Percentiles rank a stretch among this genome's conserved stretches.
phyloP scores from a whole-genome alignment of 2,888 invertebrate genomes.

The Miltochrista miniata region DNA sequence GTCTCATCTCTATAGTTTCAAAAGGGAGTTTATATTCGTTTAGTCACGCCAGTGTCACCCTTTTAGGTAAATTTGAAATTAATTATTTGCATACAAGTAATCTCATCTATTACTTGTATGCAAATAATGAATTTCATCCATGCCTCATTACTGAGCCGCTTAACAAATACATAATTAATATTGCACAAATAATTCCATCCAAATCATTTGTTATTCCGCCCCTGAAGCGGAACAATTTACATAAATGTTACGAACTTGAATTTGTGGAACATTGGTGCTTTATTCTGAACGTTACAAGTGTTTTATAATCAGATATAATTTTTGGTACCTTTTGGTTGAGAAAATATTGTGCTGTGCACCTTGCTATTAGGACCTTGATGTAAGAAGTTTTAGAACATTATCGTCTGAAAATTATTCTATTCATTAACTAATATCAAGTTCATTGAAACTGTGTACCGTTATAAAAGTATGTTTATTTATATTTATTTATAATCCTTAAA shows the following conservation, averaged over 20 bases:
- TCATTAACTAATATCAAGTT: no score
- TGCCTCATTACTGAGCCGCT: neutral
- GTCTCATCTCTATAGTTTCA: no score
- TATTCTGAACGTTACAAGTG: constrained; percentile 22
- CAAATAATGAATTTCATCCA: constrained; percentile 1
- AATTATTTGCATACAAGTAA: no score
- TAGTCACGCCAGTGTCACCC: no score
- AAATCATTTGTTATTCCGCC: constrained; percentile 12
- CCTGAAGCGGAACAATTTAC: constrained; percentile 15
- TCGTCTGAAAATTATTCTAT: no score
- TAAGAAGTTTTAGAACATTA: neutral
- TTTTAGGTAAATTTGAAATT: no score
- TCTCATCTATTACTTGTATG: no score
- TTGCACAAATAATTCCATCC: constrained; percentile 8
- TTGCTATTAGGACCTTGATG: neutral
- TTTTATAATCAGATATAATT: constrained; percentile 17
- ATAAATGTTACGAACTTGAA: constrained; percentile 21
- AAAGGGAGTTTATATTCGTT: no score
- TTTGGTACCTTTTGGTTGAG: constrained; percentile 15
- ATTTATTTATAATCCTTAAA: no score
- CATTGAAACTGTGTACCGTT: no score
- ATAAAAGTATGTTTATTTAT: no score
- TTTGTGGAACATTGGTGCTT: neutral
- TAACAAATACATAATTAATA: constrained; percentile 12
- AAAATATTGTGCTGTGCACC: neutral